Evolutionary conservation across 2,888 invertebrate genomes (phyloP).

Genomic region (Adelphocoris suturalis): DNA sequence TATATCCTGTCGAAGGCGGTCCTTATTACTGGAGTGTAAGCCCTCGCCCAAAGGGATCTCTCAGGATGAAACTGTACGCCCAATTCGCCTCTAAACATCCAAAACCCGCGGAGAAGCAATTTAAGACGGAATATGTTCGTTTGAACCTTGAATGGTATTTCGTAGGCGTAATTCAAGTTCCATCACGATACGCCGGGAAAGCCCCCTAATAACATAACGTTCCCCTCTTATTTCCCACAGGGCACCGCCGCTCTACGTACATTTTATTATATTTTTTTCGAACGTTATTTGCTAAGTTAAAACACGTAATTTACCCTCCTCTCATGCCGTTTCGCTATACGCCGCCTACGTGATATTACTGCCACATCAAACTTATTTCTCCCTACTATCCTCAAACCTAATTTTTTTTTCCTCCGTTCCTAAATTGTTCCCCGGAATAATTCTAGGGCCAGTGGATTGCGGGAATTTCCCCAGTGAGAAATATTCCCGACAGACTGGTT

Average conservation of each 20-base stretch:
- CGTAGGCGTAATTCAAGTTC: conserved; percentile 20
- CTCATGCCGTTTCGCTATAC: not conserved
- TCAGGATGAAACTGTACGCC: not conserved
- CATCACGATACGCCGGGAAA: not conserved
- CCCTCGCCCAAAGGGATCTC: not conserved
- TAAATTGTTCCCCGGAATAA: not conserved
- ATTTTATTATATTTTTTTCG: not conserved
- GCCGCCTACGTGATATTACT: not conserved
- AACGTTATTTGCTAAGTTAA: not conserved
- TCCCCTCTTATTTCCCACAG: not conserved
- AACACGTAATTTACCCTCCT: not conserved
- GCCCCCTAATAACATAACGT: not conserved
- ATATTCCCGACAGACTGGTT: not conserved
- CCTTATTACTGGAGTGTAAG: not conserved
- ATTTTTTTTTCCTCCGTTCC: not conserved
- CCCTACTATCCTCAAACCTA: not conserved
- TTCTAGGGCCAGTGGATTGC: not conserved
- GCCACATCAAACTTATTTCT: not conserved
- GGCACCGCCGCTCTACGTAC: not conserved
- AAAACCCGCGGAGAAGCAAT: not conserved
- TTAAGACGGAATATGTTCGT: not conserved
- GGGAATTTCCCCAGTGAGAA: not conserved
- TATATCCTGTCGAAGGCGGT: not conserved
- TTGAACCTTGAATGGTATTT: not conserved
- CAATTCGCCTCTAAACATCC: not conserved